A percentile compares a stretch with the other conserved stretches of the same genome.
Conservation (phyloP, 37 sponge, comb jelly and placozoan species). For the Amphimedon queenslandica region DNA sequence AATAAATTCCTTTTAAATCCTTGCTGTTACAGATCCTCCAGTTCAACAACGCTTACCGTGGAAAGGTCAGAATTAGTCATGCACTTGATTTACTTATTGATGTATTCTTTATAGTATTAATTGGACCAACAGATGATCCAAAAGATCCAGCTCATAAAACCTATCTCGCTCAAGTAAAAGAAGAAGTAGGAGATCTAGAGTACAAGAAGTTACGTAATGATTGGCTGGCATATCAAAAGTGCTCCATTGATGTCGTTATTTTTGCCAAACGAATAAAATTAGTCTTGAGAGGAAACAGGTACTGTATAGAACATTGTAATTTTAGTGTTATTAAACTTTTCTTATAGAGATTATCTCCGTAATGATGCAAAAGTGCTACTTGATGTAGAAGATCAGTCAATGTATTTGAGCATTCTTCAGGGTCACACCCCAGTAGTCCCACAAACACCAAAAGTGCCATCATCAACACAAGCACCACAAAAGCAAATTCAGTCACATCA, state of each 20-base stretch:
- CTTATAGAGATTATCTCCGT: conserved; percentile 43
- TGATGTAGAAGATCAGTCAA: conserved; percentile 54
- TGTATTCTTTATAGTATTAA: conserved; percentile 41
- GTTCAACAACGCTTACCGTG: neutral
- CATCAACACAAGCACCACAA: neutral
- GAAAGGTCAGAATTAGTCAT: neutral
- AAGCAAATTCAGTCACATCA: neutral
- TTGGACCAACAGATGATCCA: conserved; percentile 41
- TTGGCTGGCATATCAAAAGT: conserved; percentile 74
- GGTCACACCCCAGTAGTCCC: conserved; percentile 19
- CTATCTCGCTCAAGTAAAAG: conserved; percentile 36
- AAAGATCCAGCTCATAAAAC: conserved; percentile 24
- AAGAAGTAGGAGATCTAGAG: conserved; percentile 39
- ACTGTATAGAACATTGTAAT: neutral
- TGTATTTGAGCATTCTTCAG: conserved; percentile 48
- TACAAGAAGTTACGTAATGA: conserved; percentile 54
- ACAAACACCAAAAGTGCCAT: neutral
- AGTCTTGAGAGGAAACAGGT: conserved; percentile 73
- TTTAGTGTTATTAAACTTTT: neutral
- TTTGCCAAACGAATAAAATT: conserved; percentile 70
- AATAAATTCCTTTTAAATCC: too few relatives aligned
- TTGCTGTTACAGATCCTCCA: too few relatives aligned
- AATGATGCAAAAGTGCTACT: conserved; percentile 61
- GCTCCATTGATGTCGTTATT: conserved; percentile 55
- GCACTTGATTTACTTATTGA: neutral